Evolutionary conservation across 2,113 vertebrate species (phyloP), one percentile per base, ranked within the genome.

Genomic region (Catharus minimus): DNA sequence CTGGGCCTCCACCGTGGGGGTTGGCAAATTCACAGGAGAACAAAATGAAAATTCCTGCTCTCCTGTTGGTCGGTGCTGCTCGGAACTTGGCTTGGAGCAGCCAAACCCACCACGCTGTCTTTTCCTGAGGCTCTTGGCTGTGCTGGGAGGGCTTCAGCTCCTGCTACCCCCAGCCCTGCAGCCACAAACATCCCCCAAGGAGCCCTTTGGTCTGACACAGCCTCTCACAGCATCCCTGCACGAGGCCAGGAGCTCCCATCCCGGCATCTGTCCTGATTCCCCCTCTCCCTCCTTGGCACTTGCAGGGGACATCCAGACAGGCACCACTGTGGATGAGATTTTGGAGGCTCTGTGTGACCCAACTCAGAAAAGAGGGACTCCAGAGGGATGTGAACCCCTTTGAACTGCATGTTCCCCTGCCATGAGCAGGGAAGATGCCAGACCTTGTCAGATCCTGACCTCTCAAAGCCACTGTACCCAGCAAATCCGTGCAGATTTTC

Each of bases 41-140:
- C 50, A 85, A 57, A 88, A 91, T 82, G 55, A 60, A 82, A 89
- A 89, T 91, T 94, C 86, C 75, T 79, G 46, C 46, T 82, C 50
- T 53, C 84, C 74, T 4, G 20, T 67, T 1, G n/a, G 67, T 47
- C 4, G 7, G 33, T 72, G 64, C 68, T 33, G 53, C 86, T 93
- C 38, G 2, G 91, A 66, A 7, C 62, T 93, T 79, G 82, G 89
- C 75, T 82, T 3, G 6, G 50, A 80, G 67, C 11, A 0, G 32
- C 21, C 82, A 36, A 72, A 85, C 36, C 79, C 82, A 58, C 57
- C 23, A 0, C 1, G 3, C 44, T 62, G 86, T 39, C 82, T 93
- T 23, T 36, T 72, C 78, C 88, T 3, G 20, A 81, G 73, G 55
- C 7, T 0, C 15, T 86, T 49, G 92, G 60, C 85, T 76, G 49